Evolutionary conservation across 2,113 vertebrate species (phyloP).

Genomic region (Petrocephalus zakoni): DNA sequence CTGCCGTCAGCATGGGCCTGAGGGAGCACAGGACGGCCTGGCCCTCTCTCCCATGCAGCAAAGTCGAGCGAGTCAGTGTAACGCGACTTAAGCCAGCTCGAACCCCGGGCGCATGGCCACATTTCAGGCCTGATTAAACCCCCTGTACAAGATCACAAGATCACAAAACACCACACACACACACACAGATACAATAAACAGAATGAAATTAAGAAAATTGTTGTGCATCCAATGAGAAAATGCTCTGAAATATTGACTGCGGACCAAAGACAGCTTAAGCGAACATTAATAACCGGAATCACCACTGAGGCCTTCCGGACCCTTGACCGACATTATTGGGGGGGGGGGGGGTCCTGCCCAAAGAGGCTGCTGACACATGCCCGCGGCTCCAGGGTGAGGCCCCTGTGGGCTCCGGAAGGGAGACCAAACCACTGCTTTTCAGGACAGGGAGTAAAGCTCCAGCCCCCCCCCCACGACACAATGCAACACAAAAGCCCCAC

Average conservation of each 20-base stretch:
- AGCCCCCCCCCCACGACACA: background rate
- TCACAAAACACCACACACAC: background rate
- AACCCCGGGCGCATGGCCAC: background rate
- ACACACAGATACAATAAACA: background rate
- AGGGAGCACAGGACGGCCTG: background rate
- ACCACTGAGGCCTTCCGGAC: background rate
- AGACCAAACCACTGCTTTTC: too few relatives aligned
- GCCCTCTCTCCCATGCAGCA: background rate
- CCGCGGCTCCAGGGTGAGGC: too few relatives aligned
- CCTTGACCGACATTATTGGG: background rate
- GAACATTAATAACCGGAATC: background rate
- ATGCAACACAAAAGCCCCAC: background rate
- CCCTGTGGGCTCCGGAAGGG: too few relatives aligned
- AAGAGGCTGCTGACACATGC: background rate
- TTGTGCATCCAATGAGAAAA: background rate
- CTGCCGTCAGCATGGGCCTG: background rate
- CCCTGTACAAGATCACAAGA: background rate
- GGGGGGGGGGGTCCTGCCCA: background rate
- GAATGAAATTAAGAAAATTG: background rate
- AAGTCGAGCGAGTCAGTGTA: background rate
- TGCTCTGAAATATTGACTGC: background rate
- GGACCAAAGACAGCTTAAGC: background rate
- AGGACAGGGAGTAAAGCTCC: background rate
- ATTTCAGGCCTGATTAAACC: background rate
- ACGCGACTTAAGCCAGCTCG: background rate